These are phyloP conservation scores for Hydroisotoma schaefferi DNA, from an alignment of 2,888 invertebrate genomes.

Conservation along the genomic window DNA sequence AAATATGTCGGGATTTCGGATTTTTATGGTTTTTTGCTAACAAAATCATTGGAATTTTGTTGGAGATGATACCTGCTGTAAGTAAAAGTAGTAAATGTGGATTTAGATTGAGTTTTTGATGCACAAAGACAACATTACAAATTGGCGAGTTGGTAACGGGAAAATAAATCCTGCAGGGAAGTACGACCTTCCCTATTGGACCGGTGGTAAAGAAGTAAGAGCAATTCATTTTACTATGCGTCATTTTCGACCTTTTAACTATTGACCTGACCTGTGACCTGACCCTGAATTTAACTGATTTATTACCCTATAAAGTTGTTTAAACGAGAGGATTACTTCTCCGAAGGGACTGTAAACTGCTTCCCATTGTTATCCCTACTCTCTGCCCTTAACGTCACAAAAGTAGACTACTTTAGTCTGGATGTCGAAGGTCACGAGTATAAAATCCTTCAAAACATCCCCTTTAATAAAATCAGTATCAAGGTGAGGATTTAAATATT, in stretches of 20 bases:
- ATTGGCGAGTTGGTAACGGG: constrained; percentile 6
- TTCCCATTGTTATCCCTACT: constrained; percentile 21
- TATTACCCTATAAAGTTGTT: background rate
- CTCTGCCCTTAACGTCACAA: constrained; percentile 2
- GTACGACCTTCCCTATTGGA: background rate
- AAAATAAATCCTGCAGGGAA: constrained; percentile 9
- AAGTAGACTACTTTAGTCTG: constrained; percentile 19
- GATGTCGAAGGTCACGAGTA: constrained; percentile 15
- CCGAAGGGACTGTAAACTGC: constrained; percentile 13
- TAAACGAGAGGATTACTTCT: constrained; percentile 5
- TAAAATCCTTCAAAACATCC: constrained; percentile 9
- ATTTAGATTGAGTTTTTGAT: constrained; percentile 14
- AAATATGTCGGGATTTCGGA: no score
- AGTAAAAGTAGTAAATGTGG: no score
- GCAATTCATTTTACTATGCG: no score
- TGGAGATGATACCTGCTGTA: no score
- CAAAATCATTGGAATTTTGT: no score
- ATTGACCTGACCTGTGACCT: background rate
- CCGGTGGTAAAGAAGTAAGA: background rate
- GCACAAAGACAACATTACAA: background rate
- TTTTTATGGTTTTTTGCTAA: no score
- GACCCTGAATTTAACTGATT: background rate
- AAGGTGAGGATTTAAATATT: constrained; percentile 10
- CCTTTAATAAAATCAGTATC: constrained; percentile 15
- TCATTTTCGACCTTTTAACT: no score